phyloP scores from a whole-genome alignment of 2,888 invertebrate genomes.

The Agelastica alni region DNA sequence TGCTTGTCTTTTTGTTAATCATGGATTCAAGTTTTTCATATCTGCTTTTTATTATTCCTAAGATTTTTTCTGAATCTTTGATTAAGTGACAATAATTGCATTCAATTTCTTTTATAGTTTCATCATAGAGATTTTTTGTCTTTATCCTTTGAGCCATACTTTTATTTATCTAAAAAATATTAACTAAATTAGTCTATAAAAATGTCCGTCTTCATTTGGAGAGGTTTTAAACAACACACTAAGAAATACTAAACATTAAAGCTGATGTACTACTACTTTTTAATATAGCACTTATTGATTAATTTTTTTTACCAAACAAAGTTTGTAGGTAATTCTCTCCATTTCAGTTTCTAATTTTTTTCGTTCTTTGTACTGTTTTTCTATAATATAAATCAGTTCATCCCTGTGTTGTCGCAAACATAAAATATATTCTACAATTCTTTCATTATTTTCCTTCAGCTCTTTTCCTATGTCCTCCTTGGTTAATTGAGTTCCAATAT shows the following conservation, averaged over 20 bases:
- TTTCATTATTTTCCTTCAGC: slow-evolving; percentile 44
- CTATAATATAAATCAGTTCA: slow-evolving; percentile 44
- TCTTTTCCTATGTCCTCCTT: slow-evolving; percentile 34
- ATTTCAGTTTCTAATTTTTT: slow-evolving; percentile 45
- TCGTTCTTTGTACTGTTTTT: slow-evolving; percentile 49
- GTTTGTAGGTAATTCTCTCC: slow-evolving; percentile 49
- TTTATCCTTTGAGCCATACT: slow-evolving; percentile 46
- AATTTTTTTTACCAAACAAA: slow-evolving; percentile 48
- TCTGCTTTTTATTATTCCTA: slow-evolving; percentile 41
- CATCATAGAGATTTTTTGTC: slow-evolving; percentile 47
- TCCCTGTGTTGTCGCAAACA: slow-evolving; percentile 46
- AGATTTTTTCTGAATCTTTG: slow-evolving; percentile 42
- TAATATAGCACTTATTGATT: no score
- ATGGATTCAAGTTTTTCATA: slow-evolving; percentile 43
- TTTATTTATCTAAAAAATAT: slow-evolving; percentile 42
- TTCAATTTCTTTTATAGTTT: slow-evolving; percentile 47
- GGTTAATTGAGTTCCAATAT: background rate
- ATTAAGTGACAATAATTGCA: slow-evolving; percentile 45
- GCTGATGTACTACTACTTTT: no score
- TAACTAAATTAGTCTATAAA: background rate
- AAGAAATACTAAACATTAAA: no score
- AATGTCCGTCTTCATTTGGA: no score
- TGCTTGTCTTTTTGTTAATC: slow-evolving; percentile 51
- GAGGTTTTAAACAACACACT: no score
- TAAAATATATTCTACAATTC: slow-evolving; percentile 45